Evolutionary conservation across 2,888 invertebrate species (phyloP).

Genomic region (Nymphalis urticae): DNA sequence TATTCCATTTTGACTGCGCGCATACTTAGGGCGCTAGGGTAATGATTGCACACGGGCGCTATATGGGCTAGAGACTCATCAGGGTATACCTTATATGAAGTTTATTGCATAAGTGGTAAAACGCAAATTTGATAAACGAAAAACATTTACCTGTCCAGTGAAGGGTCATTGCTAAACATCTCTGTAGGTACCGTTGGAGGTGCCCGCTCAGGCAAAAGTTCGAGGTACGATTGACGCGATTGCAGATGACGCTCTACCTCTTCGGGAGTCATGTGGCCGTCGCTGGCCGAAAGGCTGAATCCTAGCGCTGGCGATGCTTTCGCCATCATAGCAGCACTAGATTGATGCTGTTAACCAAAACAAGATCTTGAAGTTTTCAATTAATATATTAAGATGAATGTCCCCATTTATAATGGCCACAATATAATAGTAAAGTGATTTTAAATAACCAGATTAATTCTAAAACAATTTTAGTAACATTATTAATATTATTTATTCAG

Average conservation of each 20-base stretch:
- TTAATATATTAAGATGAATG: conserved; percentile 20
- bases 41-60: too few species aligned
- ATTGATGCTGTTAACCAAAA: conserved; percentile 74
- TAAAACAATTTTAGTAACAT: background rate
- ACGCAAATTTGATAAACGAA: background rate
- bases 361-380: background rate
- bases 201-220: conserved; percentile 91
- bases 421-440: background rate
- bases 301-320: conserved; percentile 80
- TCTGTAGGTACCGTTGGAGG: conserved; percentile 95
- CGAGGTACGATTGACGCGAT: conserved; percentile 89
- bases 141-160: conserved; percentile 86
- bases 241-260: conserved; percentile 95
- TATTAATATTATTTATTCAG: conserved; percentile 1
- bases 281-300: conserved; percentile 71
- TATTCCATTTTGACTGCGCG: too few species aligned
- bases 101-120: background rate
- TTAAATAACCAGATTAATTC: background rate
- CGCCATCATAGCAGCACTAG: conserved; percentile 69
- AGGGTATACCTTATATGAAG: too few species aligned
- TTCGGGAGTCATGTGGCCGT: conserved; percentile 94
- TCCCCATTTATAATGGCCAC: conserved; percentile 19
- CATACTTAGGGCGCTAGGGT: too few species aligned
- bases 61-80: too few species aligned
- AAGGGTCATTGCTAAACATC: conserved; percentile 97